A percentile compares a stretch with the other conserved stretches of the same genome.
These are phyloP conservation scores for Drosophila putrida DNA, from an alignment of 2,888 invertebrate species.

Conservation along the genomic window DNA sequence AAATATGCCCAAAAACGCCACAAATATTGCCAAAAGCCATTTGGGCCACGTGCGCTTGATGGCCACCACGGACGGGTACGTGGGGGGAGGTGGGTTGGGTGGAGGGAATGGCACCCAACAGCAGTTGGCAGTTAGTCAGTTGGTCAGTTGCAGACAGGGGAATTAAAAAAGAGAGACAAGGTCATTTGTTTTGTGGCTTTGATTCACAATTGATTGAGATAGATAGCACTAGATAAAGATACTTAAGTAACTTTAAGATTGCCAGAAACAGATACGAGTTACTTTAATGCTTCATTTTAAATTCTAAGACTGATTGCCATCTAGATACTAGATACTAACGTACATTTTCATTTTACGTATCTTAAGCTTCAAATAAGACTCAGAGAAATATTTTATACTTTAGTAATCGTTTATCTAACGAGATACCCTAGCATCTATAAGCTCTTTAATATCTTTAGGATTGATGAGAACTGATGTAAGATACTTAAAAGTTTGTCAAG, in stretches of 20 bases:
- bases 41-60: conserved; percentile 47
- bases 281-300: neutral
- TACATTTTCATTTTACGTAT: no score
- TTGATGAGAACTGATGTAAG: no score
- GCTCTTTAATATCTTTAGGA: neutral
- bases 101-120: neutral
- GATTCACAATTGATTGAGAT: conserved; percentile 26
- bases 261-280: neutral
- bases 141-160: conserved; percentile 18
- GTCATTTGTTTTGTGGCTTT: conserved; percentile 31
- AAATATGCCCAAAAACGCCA: conserved; percentile 58
- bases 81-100: neutral
- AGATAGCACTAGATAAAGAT: conserved; percentile 18
- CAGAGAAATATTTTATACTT: no score
- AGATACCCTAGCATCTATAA: neutral
- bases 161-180: conserved; percentile 23
- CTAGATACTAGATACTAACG: neutral
- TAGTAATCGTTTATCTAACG: no score
- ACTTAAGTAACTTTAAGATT: conserved; percentile 15
- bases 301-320: neutral
- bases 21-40: conserved; percentile 54
- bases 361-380: no score
- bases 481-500: neutral
- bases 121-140: conserved; percentile 30
- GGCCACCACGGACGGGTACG: neutral